These are phyloP conservation scores for Bovichtus variegatus DNA, from an alignment of 2,797 vertebrate genomes.

Conservation along the genomic window DNA sequence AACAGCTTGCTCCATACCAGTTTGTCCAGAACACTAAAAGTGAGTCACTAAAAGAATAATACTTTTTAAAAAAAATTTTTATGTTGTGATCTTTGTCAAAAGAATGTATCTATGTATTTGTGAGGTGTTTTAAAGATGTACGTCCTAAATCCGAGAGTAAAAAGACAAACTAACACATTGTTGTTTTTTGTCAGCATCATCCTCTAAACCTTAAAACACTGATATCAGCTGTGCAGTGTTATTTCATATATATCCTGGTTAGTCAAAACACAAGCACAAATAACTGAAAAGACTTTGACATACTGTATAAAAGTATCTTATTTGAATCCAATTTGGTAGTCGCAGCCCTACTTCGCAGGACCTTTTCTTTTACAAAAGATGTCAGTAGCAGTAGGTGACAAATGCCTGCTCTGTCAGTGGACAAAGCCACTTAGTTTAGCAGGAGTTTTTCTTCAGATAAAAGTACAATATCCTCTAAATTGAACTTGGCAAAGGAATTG, in stretches of 20 bases:
- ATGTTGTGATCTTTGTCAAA: no score
- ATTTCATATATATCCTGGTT: not conserved
- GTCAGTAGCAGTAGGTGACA: constrained; percentile 2
- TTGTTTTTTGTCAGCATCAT: not conserved
- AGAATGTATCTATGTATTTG: not conserved
- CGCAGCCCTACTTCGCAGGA: not conserved
- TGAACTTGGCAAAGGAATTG: not conserved
- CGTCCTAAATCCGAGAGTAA: no score
- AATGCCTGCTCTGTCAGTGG: not conserved
- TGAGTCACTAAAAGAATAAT: no score
- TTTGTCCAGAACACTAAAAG: no score
- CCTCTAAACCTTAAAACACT: not conserved
- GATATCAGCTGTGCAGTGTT: not conserved
- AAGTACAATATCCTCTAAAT: not conserved
- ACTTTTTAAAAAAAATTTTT: no score
- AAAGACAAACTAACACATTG: no score
- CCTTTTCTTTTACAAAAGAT: not conserved
- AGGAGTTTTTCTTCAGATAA: not conserved
- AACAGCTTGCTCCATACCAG: no score
- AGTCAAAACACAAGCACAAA: not conserved
- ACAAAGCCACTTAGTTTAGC: not conserved
- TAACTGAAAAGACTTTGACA: not conserved
- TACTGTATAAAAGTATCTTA: not conserved
- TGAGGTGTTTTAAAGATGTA: not conserved
- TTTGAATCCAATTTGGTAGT: not conserved